Percentiles rank a stretch among this genome's conserved stretches.
Evolutionary conservation across 2,113 vertebrate species (phyloP).

Genomic region (Siniperca chuatsi): DNA sequence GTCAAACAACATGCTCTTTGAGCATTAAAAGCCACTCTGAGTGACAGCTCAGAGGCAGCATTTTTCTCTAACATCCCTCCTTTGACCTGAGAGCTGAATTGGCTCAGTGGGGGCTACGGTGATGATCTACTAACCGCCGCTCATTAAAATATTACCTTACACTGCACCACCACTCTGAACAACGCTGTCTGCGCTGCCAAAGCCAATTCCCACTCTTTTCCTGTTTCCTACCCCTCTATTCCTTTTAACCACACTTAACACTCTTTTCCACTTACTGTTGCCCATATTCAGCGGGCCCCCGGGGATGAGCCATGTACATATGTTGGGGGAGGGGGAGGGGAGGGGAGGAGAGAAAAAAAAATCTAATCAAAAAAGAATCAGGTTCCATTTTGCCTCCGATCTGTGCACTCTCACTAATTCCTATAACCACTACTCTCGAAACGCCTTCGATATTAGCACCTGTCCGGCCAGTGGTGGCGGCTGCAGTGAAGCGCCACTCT

Average conservation of each 20-base stretch:
- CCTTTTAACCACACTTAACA: slow-evolving; percentile 74
- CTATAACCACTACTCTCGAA: slow-evolving; percentile 52
- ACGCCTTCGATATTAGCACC: slow-evolving; percentile 31
- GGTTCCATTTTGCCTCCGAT: slow-evolving; percentile 51
- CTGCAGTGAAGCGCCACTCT: slow-evolving; percentile 40
- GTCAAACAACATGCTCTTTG: slow-evolving; percentile 6
- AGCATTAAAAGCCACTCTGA: slow-evolving; percentile 13
- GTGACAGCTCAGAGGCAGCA: slow-evolving; percentile 2
- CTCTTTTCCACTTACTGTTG: slow-evolving; percentile 68
- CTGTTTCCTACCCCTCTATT: slow-evolving; percentile 50
- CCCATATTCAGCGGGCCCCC: slow-evolving; percentile 49
- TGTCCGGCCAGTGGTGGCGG: slow-evolving; percentile 10
- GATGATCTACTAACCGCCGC: slow-evolving; percentile 32
- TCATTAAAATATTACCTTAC: slow-evolving; percentile 67
- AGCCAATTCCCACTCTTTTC: slow-evolving; percentile 49
- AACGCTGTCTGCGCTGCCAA: slow-evolving; percentile 16
- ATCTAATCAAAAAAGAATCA: slow-evolving; percentile 15
- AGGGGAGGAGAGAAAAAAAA: slow-evolving; percentile 48
- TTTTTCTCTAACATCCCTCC: not conserved
- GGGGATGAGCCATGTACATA: slow-evolving; percentile 35
- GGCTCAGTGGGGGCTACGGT: slow-evolving; percentile 6
- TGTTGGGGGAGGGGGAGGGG: slow-evolving; percentile 6
- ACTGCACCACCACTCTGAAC: slow-evolving; percentile 8
- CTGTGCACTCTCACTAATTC: slow-evolving; percentile 59
- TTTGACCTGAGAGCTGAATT: slow-evolving; percentile 36